phyloP scores from a whole-genome alignment of 2,888 invertebrate species.

The Uloborus plumipes region DNA sequence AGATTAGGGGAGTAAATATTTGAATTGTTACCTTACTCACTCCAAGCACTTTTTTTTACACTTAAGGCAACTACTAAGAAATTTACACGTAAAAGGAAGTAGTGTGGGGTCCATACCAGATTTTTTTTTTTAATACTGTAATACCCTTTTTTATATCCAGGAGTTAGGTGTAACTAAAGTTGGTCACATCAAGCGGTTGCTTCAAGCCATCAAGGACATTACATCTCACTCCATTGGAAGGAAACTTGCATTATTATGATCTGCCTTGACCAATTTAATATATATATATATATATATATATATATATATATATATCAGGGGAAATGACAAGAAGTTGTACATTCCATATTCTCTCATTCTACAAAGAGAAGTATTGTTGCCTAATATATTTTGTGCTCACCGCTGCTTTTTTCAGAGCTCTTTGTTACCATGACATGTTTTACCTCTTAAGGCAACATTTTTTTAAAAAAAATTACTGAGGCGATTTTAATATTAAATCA shows the following conservation, averaged over 20 bases:
- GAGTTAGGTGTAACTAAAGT: slow-evolving; percentile 95
- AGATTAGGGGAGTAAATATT: too few species aligned
- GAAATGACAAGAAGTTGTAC: slow-evolving; percentile 2
- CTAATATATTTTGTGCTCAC: slow-evolving; percentile 12
- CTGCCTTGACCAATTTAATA: background rate
- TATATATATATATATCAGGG: background rate
- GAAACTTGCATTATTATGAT: slow-evolving; percentile 55
- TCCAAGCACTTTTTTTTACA: too few species aligned
- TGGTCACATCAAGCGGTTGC: slow-evolving; percentile 94
- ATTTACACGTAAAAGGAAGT: too few species aligned
- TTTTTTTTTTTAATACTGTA: slow-evolving; percentile 1
- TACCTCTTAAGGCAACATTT: slow-evolving; percentile 3
- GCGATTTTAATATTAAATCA: too few species aligned
- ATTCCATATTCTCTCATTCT: slow-evolving; percentile 9
- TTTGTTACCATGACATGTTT: slow-evolving; percentile 26
- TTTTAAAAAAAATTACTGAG: background rate
- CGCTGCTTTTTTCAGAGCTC: slow-evolving; percentile 5
- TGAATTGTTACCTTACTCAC: too few species aligned
- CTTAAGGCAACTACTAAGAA: too few species aligned
- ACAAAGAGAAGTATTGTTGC: background rate
- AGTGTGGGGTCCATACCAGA: too few species aligned
- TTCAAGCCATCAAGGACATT: slow-evolving; percentile 91
- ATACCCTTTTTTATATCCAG: slow-evolving; percentile 74
- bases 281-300: background rate
- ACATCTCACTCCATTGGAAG: slow-evolving; percentile 55